A percentile compares a stretch with the other conserved stretches of the same genome.
Conservation (phyloP, 2,888 invertebrate genomes). For the Aproaerema taeniolella region DNA sequence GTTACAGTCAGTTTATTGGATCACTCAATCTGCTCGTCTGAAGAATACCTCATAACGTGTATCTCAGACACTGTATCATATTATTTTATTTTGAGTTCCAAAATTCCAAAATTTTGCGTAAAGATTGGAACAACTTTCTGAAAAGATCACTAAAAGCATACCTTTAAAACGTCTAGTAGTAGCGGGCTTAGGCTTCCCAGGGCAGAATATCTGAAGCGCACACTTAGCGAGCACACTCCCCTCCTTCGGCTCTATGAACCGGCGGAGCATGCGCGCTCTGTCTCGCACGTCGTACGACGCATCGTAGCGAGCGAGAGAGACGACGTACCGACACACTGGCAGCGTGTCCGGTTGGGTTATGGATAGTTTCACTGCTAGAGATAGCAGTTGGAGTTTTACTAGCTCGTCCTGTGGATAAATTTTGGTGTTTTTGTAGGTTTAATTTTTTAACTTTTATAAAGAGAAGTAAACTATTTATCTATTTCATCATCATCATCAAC, state of each 20-base stretch:
- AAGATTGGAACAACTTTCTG: too few relatives aligned
- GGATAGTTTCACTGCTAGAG: conserved; percentile 95
- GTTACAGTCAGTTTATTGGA: too few relatives aligned
- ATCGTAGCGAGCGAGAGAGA: conserved; percentile 97
- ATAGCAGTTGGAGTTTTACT: conserved; percentile 96
- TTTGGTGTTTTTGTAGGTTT: too few relatives aligned
- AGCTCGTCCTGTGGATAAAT: conserved; percentile 96
- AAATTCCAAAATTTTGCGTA: too few relatives aligned
- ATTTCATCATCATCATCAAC: too few relatives aligned
- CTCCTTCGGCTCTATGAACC: conserved; percentile 52
- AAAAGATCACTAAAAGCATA: too few relatives aligned
- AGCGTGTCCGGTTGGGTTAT: conserved; percentile 91
- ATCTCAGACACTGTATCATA: too few relatives aligned
- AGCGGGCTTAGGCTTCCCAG: conserved; percentile 95
- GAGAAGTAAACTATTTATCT: too few relatives aligned
- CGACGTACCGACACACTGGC: conserved; percentile 93
- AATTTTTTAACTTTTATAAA: too few relatives aligned
- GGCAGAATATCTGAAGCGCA: conserved; percentile 91
- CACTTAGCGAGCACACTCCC: conserved; percentile 76
- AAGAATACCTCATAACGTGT: too few relatives aligned
- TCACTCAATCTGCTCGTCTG: too few relatives aligned
- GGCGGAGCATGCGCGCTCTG: conserved; percentile 91
- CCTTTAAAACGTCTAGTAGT: conserved; percentile 91
- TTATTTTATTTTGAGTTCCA: too few relatives aligned
- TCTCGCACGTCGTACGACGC: conserved; percentile 98